Evolutionary conservation across 2,113 vertebrate genomes (phyloP).

Genomic region (Cryptomyrus ogoouensis): DNA sequence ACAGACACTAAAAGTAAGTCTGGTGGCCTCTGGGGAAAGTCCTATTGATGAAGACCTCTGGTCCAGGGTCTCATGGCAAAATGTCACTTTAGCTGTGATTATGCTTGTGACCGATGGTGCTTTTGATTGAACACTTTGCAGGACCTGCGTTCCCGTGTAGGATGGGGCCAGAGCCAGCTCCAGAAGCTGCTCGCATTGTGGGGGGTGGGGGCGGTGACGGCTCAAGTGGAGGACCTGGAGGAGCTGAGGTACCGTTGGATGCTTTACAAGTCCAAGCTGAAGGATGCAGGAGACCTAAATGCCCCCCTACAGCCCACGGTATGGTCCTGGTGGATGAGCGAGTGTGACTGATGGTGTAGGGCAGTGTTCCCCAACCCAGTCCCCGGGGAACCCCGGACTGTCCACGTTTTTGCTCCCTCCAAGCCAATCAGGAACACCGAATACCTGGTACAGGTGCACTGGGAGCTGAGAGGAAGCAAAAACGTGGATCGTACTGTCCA

Average conservation of each 20-base stretch:
- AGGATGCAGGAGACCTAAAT: conserved; percentile 47
- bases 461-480: too few species aligned
- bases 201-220: conserved; percentile 35
- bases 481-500: background rate
- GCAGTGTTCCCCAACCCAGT: too few species aligned
- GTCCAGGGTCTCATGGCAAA: background rate
- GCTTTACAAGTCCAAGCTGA: conserved; percentile 86
- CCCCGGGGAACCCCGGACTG: too few species aligned
- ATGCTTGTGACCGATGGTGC: background rate
- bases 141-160: conserved; percentile 61
- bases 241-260: conserved; percentile 84
- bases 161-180: conserved; percentile 67
- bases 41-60: background rate
- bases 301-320: conserved; percentile 37
- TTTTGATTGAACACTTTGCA: conserved; percentile 33
- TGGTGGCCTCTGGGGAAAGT: background rate
- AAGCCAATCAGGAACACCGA: too few species aligned
- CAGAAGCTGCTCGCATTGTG: conserved; percentile 55
- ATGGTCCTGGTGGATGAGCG: background rate
- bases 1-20: conserved; percentile 66
- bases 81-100: background rate
- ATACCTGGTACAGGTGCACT: too few species aligned
- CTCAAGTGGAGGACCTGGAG: conserved; percentile 61
- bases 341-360: background rate
- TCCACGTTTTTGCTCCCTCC: too few species aligned